Conservation (phyloP, 2,113 vertebrate genomes). For the Toxostoma redivivum region DNA sequence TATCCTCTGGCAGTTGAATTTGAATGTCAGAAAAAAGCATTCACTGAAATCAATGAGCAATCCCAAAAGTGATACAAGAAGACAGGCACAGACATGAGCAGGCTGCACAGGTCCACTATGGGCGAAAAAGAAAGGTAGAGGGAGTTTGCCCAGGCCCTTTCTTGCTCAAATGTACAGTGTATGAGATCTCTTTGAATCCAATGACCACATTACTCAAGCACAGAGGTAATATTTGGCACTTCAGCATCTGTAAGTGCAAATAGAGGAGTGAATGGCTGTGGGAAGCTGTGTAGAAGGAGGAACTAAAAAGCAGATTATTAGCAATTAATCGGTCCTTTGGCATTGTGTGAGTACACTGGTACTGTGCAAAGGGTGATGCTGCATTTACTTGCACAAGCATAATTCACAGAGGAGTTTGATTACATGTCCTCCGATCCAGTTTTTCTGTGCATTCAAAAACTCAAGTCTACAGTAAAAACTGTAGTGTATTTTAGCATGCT, state of each 20-base stretch:
- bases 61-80: background rate
- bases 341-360: rapidly evolving
- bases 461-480: background rate
- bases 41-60: background rate
- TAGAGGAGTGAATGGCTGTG: background rate
- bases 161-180: background rate
- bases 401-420: background rate
- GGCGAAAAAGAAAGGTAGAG: background rate
- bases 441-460: background rate
- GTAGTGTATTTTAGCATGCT: background rate
- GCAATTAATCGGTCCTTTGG: background rate
- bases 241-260: background rate
- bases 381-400: background rate
- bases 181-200: background rate
- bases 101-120: background rate
- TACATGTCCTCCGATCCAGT: background rate
- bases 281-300: background rate
- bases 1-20: background rate
- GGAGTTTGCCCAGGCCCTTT: background rate
- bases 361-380: background rate
- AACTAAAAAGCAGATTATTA: background rate
- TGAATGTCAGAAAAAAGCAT: background rate
- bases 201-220: background rate
- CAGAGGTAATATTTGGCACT: background rate
- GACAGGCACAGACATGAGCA: background rate